These are phyloP conservation scores for Portunus trituberculatus DNA, from an alignment of 1,140 invertebrate genomes.

Conservation along the genomic window DNA sequence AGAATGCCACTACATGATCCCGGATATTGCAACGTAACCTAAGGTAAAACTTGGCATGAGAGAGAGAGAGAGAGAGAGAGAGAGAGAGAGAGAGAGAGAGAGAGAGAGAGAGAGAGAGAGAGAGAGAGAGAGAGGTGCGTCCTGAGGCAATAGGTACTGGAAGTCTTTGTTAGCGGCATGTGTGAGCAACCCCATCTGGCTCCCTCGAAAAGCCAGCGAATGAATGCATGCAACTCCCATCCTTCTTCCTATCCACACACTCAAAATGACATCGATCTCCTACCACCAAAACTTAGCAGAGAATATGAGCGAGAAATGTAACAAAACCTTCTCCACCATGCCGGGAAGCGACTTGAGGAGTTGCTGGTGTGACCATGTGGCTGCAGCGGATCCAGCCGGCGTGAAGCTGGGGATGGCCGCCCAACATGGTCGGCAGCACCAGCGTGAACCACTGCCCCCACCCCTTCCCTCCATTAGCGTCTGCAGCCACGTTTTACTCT, in stretches of 20 bases:
- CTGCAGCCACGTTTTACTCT: background rate
- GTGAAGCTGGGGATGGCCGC: slow-evolving; percentile 12
- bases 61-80: background rate
- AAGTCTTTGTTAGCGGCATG: slow-evolving; percentile 8
- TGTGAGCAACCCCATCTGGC: background rate
- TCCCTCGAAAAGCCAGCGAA: background rate
- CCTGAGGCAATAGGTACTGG: background rate
- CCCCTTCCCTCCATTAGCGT: background rate
- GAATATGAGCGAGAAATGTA: background rate
- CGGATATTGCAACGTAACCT: background rate
- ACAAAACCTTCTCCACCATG: background rate
- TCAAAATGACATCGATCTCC: background rate
- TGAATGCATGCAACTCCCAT: background rate
- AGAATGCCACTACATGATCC: background rate
- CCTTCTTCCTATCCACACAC: background rate
- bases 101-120: slow-evolving; percentile 20
- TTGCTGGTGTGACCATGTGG: slow-evolving; percentile 47
- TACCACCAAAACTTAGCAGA: background rate
- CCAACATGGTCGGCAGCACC: slow-evolving; percentile 16
- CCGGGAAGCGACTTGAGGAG: background rate
- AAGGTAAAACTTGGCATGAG: background rate
- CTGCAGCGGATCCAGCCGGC: slow-evolving; percentile 28
- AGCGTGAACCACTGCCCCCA: background rate
- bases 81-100: too few species aligned
- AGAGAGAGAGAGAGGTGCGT: background rate